Conservation (phyloP, 64 coral and sea anemone genomes). For the Catalaphyllia jardinei region DNA sequence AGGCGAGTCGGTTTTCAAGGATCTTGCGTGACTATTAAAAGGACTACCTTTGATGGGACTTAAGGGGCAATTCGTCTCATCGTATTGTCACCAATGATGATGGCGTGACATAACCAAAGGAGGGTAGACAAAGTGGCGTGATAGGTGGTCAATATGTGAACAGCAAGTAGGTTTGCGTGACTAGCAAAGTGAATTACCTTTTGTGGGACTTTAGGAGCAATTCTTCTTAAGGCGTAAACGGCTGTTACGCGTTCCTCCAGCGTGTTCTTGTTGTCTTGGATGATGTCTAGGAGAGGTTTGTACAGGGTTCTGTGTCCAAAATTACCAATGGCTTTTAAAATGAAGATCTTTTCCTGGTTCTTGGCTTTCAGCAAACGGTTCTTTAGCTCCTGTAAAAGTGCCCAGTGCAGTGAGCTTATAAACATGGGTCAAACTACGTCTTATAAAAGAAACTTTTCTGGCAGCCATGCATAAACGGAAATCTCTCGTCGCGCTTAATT, state of each 20-base stretch:
- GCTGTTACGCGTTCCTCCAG: constrained; percentile 21
- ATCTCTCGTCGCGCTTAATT: neutral
- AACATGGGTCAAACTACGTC: too few relatives aligned
- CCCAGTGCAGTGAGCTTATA: neutral
- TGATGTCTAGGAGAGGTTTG: constrained; percentile 12
- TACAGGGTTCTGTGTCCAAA: constrained; percentile 10
- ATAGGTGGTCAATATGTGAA: neutral
- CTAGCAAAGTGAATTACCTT: constrained; percentile 6
- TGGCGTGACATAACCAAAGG: too few relatives aligned
- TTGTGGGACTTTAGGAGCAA: constrained; percentile 26
- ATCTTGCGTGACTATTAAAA: neutral
- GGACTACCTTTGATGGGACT: constrained; percentile 21
- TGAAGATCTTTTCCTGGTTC: constrained; percentile 9
- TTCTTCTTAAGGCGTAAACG: constrained; percentile 29
- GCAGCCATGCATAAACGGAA: neutral
- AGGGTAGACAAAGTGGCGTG: too few relatives aligned
- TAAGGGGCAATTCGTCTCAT: constrained; percentile 21
- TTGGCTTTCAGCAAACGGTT: neutral
- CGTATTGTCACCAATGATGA: too few relatives aligned
- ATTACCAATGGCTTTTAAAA: constrained; percentile 8
- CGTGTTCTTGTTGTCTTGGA: neutral
- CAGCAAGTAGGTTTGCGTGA: neutral
- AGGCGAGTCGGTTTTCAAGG: neutral
- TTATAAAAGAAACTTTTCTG: neutral
- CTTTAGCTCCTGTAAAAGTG: neutral